phyloP scores from a whole-genome alignment of 2,113 vertebrate genomes.

The Smithornis capensis region DNA sequence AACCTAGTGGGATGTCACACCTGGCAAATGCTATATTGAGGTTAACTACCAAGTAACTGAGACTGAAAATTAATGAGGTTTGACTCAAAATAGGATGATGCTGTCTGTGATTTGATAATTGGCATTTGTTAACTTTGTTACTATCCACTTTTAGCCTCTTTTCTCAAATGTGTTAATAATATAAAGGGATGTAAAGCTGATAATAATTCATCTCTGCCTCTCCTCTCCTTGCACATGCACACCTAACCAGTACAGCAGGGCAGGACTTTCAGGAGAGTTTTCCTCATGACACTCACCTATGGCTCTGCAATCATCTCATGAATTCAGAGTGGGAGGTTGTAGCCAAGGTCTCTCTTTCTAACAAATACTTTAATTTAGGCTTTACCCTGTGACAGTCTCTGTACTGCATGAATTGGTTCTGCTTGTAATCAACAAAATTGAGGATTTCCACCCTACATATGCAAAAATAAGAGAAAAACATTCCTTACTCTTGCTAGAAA shows the following conservation, averaged over 20 bases:
- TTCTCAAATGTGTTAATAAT: neutral
- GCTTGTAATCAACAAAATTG: neutral
- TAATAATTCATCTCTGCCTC: neutral
- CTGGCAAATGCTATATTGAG: neutral
- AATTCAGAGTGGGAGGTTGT: neutral
- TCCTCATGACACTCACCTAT: neutral
- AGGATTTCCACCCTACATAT: neutral
- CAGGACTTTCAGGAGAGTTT: neutral
- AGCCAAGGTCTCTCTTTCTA: neutral
- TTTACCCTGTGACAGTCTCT: neutral
- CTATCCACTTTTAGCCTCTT: neutral
- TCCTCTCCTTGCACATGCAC: neutral
- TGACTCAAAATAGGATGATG: neutral
- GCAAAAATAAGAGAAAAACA: neutral
- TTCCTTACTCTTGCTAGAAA: neutral
- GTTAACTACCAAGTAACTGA: neutral
- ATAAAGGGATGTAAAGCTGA: neutral
- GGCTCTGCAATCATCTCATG: neutral
- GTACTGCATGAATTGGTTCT: neutral
- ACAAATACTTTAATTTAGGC: neutral
- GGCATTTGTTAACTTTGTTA: neutral
- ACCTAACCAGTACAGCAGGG: neutral
- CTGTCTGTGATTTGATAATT: neutral
- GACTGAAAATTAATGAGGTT: neutral
- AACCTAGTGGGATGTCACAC: neutral